Conservation (phyloP, 2,888 invertebrate genomes). For the Ormyrus rosae region DNA sequence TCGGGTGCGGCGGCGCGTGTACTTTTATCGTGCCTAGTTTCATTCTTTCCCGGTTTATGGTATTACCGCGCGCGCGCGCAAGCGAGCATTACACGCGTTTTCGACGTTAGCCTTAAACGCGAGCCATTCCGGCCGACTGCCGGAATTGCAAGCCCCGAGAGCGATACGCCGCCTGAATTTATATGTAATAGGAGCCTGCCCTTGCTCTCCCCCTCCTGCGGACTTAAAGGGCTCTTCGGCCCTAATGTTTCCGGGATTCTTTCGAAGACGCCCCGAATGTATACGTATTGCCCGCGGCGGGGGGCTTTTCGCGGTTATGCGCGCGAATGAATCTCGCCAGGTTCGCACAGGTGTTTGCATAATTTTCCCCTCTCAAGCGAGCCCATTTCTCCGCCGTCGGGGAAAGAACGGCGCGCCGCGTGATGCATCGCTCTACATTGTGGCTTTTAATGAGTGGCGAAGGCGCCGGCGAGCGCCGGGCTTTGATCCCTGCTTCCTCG, state of each 20-base stretch:
- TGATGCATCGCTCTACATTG: neutral
- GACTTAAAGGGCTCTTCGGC: constrained; percentile 8
- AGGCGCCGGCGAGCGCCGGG: too few species aligned
- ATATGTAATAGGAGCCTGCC: neutral
- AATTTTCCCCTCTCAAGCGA: too few species aligned
- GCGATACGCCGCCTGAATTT: constrained; percentile 36
- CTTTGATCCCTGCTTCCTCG: too few species aligned
- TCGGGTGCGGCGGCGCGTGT: constrained; percentile 34
- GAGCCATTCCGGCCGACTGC: constrained; percentile 12
- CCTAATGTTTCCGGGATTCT: constrained; percentile 36
- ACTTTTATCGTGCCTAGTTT: constrained; percentile 68
- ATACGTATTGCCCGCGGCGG: too few species aligned
- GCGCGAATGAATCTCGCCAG: constrained; percentile 12
- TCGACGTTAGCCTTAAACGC: constrained; percentile 55
- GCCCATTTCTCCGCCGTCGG: too few species aligned
- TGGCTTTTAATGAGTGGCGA: neutral
- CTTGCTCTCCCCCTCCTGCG: neutral
- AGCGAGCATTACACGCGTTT: constrained; percentile 61
- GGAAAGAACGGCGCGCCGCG: too few species aligned
- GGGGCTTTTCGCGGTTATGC: neutral
- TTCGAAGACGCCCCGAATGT: constrained; percentile 24
- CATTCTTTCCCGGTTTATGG: constrained; percentile 67
- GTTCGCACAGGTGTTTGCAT: neutral
- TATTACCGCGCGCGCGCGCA: constrained; percentile 57
- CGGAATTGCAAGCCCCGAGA: constrained; percentile 4